A percentile compares a stretch with the other conserved stretches of the same genome.
Conservation (phyloP, 2,797 vertebrate species). For the Diglossa cyanea region DNA sequence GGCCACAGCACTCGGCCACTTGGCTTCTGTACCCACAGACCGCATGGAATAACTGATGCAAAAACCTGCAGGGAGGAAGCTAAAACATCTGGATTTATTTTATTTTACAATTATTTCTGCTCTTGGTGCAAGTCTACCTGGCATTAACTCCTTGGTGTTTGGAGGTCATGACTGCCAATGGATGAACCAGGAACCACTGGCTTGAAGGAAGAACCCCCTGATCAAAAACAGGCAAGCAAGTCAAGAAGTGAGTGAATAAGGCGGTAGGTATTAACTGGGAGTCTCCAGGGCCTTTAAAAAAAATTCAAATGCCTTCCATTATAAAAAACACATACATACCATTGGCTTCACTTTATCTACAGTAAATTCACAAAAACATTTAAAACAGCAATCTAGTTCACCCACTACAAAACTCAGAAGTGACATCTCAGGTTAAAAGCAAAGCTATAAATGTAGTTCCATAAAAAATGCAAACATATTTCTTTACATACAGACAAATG, state of each 20-base stretch:
- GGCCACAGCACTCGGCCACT: neutral
- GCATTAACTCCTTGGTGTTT: slow-evolving; percentile 13
- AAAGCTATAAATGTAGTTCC: slow-evolving; percentile 76
- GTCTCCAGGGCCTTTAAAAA: slow-evolving; percentile 50
- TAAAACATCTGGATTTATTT: neutral
- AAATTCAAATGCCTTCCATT: slow-evolving; percentile 59
- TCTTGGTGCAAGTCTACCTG: slow-evolving; percentile 1
- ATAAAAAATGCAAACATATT: slow-evolving; percentile 73
- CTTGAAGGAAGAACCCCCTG: slow-evolving; percentile 9
- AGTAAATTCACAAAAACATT: slow-evolving; percentile 74
- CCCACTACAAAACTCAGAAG: slow-evolving; percentile 72
- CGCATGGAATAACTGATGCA: neutral
- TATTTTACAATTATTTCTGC: neutral
- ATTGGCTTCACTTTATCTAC: slow-evolving; percentile 73
- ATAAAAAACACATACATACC: slow-evolving; percentile 66
- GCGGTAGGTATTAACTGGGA: slow-evolving; percentile 50
- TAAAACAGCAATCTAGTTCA: slow-evolving; percentile 67
- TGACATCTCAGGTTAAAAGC: slow-evolving; percentile 65
- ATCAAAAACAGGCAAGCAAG: slow-evolving; percentile 30
- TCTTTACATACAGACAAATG: slow-evolving; percentile 78
- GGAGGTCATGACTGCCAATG: slow-evolving; percentile 29
- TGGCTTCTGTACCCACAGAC: neutral
- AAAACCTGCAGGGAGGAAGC: slow-evolving; percentile 24
- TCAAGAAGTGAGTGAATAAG: slow-evolving; percentile 46
- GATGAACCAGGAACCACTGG: slow-evolving; percentile 31